These are phyloP conservation scores for Chrysochloris asiatica DNA, from an alignment of 2,113 vertebrate genomes.

Conservation along the genomic window DNA sequence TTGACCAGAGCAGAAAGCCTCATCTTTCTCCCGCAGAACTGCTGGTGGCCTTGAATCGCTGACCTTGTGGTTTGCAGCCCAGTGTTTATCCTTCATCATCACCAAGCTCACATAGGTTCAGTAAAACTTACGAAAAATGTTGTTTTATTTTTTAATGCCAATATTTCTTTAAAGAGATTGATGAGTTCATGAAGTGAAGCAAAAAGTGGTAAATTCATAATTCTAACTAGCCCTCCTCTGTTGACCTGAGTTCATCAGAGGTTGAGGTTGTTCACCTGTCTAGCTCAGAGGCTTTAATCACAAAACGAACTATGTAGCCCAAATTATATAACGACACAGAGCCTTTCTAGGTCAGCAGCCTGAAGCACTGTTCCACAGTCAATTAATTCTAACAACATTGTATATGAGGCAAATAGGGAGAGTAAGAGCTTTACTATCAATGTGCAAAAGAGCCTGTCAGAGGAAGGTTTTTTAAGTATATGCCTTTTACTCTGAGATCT, in stretches of 20 bases:
- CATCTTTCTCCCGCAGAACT: too few species aligned
- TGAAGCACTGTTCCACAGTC: background rate
- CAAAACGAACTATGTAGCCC: background rate
- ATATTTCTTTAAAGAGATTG: background rate
- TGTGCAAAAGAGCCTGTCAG: background rate
- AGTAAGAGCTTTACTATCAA: background rate
- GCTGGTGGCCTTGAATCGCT: too few species aligned
- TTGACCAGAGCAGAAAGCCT: too few species aligned
- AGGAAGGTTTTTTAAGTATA: background rate
- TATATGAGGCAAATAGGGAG: background rate
- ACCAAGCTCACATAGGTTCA: background rate
- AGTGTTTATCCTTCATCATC: too few species aligned
- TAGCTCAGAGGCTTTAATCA: constrained; percentile 16
- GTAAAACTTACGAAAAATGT: background rate
- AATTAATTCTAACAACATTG: constrained; percentile 31
- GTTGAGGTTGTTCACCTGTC: background rate
- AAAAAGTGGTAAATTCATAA: background rate
- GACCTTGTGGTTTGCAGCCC: too few species aligned
- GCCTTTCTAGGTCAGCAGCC: constrained; percentile 5
- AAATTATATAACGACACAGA: constrained; percentile 17
- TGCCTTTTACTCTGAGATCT: background rate
- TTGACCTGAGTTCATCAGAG: background rate
- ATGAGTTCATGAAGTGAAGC: background rate
- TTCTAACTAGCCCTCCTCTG: background rate
- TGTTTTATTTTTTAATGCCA: background rate